Evolutionary conservation across 2,797 vertebrate species (phyloP).

Genomic region (Sebastiscus tertius): DNA sequence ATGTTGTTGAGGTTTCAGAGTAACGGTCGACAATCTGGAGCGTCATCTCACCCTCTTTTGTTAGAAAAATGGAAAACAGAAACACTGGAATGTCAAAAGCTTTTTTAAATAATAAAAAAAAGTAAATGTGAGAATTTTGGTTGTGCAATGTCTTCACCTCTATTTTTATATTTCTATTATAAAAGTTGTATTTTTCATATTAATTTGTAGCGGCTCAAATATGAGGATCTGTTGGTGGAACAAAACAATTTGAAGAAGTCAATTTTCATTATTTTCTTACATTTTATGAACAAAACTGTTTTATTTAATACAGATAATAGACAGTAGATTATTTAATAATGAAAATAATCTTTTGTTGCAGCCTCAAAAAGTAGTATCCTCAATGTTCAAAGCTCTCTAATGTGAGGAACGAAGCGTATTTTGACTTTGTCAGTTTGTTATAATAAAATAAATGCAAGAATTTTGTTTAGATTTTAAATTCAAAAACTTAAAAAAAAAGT

Average conservation of each 20-base stretch:
- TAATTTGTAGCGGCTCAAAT: not conserved
- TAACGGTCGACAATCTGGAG: conserved; percentile 73
- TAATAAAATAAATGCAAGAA: too few species aligned
- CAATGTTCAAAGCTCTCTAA: not conserved
- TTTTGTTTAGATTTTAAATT: too few species aligned
- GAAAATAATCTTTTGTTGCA: not conserved
- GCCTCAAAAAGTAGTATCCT: too few species aligned
- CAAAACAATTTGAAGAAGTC: not conserved
- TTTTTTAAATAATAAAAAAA: conserved; percentile 70
- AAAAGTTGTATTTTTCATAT: not conserved
- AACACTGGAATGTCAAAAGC: conserved; percentile 85
- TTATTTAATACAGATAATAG: not conserved
- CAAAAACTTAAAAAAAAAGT: too few species aligned
- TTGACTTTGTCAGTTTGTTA: too few species aligned
- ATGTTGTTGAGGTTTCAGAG: conserved; percentile 46
- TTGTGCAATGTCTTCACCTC: not conserved
- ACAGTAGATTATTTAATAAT: not conserved
- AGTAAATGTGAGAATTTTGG: conserved; percentile 30
- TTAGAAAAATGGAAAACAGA: conserved; percentile 82
- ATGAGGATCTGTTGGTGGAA: not conserved
- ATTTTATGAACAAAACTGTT: not conserved
- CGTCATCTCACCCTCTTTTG: conserved; percentile 71
- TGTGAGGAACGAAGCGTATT: not conserved
- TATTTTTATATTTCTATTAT: not conserved
- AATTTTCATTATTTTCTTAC: not conserved